A percentile compares a stretch with the other conserved stretches of the same genome.
phyloP scores from a whole-genome alignment of 2,113 vertebrate species.

The Prolemur simus region DNA sequence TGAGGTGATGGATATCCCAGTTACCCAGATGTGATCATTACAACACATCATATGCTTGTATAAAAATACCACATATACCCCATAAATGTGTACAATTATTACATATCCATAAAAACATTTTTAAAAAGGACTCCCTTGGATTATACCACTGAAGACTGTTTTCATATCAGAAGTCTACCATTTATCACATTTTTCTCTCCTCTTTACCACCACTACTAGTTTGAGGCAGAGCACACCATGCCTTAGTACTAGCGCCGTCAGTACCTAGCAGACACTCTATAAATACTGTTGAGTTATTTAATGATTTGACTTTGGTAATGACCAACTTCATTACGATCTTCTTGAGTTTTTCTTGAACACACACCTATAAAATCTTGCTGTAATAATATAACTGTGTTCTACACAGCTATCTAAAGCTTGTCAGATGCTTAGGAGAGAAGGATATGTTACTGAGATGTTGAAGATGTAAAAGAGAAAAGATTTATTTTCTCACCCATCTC shows the following conservation, averaged over 20 bases:
- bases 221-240: neutral
- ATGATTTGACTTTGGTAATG: conserved; percentile 27
- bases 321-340: neutral
- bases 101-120: neutral
- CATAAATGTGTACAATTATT: neutral
- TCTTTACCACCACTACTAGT: neutral
- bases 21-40: neutral
- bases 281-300: neutral
- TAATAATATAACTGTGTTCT: neutral
- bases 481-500: neutral
- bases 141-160: neutral
- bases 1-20: neutral
- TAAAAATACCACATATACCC: neutral
- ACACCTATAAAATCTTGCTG: neutral
- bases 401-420: neutral
- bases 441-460: neutral
- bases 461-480: neutral
- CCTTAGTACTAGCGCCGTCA: neutral
- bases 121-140: neutral
- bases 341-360: neutral
- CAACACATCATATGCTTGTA: neutral
- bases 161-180: neutral
- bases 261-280: neutral
- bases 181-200: neutral
- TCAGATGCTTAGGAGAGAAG: neutral